phyloP scores from a whole-genome alignment of 2,797 vertebrate species.

The Melanotaenia parkinsoni region DNA sequence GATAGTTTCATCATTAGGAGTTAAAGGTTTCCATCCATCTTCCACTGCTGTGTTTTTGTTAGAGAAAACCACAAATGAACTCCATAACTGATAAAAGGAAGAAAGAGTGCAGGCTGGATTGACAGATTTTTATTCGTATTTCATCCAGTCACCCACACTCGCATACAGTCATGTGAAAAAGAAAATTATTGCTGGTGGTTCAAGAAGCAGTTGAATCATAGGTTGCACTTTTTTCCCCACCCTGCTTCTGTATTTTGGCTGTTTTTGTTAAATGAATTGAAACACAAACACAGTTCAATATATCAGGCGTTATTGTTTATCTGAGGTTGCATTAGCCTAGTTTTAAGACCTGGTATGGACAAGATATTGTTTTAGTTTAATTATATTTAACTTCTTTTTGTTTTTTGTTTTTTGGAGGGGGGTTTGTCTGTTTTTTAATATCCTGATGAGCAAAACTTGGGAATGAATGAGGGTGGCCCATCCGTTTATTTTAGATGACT shows the following conservation, averaged over 20 bases:
- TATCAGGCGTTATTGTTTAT: neutral
- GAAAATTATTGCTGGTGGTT: neutral
- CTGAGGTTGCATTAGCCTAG: too few species aligned
- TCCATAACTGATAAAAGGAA: neutral
- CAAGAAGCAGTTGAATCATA: neutral
- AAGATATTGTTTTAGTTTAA: too few species aligned
- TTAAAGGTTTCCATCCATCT: neutral
- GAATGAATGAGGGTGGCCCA: neutral
- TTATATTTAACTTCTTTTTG: neutral
- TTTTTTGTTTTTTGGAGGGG: too few species aligned
- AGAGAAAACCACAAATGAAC: neutral
- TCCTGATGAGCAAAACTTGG: neutral
- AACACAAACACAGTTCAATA: neutral
- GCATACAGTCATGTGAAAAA: neutral
- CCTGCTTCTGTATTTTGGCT: neutral
- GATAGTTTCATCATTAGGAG: conserved; percentile 7
- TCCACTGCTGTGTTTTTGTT: neutral
- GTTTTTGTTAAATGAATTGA: neutral
- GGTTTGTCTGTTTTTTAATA: neutral
- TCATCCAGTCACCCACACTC: neutral
- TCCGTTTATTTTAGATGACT: neutral
- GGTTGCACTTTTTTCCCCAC: neutral
- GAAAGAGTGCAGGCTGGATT: neutral
- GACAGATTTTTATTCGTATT: neutral
- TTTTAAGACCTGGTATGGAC: too few species aligned